These are phyloP conservation scores for Nycticorax nycticorax DNA, from an alignment of 2,113 vertebrate species.

Conservation along the genomic window DNA sequence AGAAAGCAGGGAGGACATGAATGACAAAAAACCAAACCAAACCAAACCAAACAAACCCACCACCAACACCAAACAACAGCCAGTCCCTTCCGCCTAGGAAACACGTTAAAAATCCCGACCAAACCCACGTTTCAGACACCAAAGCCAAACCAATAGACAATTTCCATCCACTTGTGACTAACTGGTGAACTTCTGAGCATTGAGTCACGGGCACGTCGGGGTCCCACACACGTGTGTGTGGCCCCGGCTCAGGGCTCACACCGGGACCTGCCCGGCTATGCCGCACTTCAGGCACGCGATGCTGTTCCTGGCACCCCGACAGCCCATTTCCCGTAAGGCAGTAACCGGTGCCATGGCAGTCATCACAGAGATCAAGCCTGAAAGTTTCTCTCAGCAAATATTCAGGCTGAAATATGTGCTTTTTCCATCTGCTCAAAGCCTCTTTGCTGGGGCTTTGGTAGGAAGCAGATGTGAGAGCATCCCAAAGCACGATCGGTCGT, in stretches of 20 bases:
- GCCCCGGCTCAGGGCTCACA: fast-evolving
- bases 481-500: conserved; percentile 1
- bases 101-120: neutral
- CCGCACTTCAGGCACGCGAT: fast-evolving
- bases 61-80: neutral
- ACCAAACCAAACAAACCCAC: too few relatives aligned
- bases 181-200: neutral
- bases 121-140: neutral
- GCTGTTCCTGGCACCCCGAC: neutral
- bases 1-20: neutral
- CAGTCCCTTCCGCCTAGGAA: neutral
- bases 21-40: neutral
- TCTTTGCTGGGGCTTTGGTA: conserved; percentile 34
- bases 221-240: fast-evolving
- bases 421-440: conserved; percentile 20
- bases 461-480: conserved; percentile 57
- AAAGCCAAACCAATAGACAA: neutral
- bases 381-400: conserved; percentile 5
- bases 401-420: neutral
- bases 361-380: neutral
- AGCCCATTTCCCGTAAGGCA: neutral
- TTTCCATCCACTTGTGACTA: conserved; percentile 14
- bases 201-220: neutral
- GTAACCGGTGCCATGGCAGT: neutral
- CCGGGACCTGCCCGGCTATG: fast-evolving